phyloP scores from a whole-genome alignment of 2,888 invertebrate species.

The Noctuana brunneofusca region DNA sequence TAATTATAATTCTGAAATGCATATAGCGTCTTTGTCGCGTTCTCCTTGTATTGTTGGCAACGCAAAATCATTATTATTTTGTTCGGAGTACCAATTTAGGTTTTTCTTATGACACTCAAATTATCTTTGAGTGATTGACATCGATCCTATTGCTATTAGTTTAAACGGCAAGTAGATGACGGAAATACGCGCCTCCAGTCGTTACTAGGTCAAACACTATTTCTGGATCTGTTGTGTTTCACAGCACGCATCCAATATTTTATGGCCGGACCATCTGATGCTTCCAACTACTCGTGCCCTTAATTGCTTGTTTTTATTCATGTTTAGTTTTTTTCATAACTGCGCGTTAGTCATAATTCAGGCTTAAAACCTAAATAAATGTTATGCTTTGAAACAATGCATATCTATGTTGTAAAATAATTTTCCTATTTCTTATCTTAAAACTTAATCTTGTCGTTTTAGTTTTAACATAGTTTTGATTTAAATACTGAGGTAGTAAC shows the following conservation, averaged over 20 bases:
- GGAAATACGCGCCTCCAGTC: constrained; percentile 81
- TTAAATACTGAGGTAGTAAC: background rate
- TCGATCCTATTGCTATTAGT: constrained; percentile 52
- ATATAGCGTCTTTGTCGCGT: constrained; percentile 14
- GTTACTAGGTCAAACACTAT: constrained; percentile 80
- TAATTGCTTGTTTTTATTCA: constrained; percentile 47
- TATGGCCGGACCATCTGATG: constrained; percentile 59
- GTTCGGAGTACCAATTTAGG: background rate
- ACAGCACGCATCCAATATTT: constrained; percentile 65
- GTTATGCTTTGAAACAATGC: background rate
- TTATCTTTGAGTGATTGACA: constrained; percentile 50
- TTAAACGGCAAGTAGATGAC: constrained; percentile 68
- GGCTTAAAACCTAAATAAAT: background rate
- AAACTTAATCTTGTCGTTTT: background rate
- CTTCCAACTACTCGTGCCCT: constrained; percentile 50
- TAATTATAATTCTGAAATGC: constrained; percentile 20
- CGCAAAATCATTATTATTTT: constrained; percentile 9
- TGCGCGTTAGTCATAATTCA: background rate
- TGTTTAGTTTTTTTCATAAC: constrained; percentile 28
- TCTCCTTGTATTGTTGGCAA: constrained; percentile 20
- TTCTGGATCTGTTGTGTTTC: constrained; percentile 74
- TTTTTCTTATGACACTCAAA: background rate
- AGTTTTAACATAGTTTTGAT: background rate
- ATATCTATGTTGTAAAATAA: background rate
- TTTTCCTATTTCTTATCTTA: background rate